A percentile compares a stretch with the other conserved stretches of the same genome.
phyloP scores from a whole-genome alignment of 2,113 vertebrate genomes.

The Tragelaphus imberbis region DNA sequence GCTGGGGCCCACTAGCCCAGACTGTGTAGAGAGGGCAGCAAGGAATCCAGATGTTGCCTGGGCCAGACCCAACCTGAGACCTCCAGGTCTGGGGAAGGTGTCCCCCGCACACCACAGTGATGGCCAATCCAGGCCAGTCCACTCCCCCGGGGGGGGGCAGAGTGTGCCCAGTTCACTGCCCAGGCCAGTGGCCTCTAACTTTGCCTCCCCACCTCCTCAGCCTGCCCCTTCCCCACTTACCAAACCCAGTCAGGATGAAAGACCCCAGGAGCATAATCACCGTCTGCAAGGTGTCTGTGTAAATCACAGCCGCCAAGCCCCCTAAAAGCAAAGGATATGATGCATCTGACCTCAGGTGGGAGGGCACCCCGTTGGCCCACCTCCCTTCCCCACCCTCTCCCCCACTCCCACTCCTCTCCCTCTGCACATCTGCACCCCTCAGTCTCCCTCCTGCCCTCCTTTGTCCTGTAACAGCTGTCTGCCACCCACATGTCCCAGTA shows the following conservation, averaged over 20 bases:
- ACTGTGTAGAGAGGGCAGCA: not conserved
- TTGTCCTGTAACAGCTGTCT: not conserved
- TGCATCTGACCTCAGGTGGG: not conserved
- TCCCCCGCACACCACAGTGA: not conserved
- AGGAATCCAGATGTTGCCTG: not conserved
- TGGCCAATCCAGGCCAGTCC: not conserved
- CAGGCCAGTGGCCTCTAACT: not conserved
- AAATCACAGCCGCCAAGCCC: constrained; percentile 97
- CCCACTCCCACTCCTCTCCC: not conserved
- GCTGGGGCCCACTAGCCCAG: not conserved
- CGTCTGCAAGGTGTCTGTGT: constrained; percentile 96
- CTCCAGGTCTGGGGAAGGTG: not conserved
- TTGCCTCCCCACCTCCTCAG: not conserved
- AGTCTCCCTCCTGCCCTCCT: not conserved
- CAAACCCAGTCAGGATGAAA: constrained; percentile 91
- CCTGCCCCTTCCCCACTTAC: constrained; percentile 79
- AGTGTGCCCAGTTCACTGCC: not conserved
- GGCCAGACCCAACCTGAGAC: not conserved
- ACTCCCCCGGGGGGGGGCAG: not conserved
- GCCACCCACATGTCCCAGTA: not conserved
- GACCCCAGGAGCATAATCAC: constrained; percentile 94
- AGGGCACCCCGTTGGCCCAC: not conserved
- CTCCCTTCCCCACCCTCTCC: not conserved
- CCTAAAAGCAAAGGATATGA: constrained; percentile 77
- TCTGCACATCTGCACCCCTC: not conserved